These are phyloP conservation scores for Copsychus sechellarum DNA, from an alignment of 2,113 vertebrate species.

Conservation along the genomic window DNA sequence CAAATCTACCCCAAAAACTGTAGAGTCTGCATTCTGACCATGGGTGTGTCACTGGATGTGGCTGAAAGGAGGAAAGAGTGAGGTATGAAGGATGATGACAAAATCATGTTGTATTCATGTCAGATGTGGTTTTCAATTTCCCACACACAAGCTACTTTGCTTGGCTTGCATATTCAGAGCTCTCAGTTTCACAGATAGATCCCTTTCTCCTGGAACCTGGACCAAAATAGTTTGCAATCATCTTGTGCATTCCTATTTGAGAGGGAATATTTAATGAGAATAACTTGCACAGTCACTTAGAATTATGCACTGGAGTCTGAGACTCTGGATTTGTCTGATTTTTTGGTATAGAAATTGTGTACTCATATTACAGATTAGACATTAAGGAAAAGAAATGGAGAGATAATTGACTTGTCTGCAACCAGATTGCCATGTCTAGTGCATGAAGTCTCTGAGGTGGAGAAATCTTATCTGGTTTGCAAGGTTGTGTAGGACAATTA, in stretches of 20 bases:
- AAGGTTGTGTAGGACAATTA: neutral
- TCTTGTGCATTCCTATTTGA: neutral
- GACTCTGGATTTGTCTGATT: neutral
- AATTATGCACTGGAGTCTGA: neutral
- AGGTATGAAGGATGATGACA: neutral
- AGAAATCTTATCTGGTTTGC: neutral
- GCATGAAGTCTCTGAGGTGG: neutral
- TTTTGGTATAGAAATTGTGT: neutral
- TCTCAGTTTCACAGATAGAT: neutral
- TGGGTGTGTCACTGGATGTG: neutral
- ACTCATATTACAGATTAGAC: neutral
- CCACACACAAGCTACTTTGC: neutral
- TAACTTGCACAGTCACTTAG: neutral
- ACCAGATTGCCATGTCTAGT: neutral
- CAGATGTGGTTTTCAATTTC: conserved; percentile 7
- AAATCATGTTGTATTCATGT: neutral
- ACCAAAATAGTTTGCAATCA: neutral
- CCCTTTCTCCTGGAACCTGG: neutral
- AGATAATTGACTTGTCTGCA: neutral
- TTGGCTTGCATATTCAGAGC: neutral
- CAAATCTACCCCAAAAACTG: neutral
- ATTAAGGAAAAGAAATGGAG: neutral
- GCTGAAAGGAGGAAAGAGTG: neutral
- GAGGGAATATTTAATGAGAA: neutral
- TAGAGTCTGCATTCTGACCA: neutral